Conservation (phyloP, 2,888 invertebrate species). For the Hydriomena furcata region DNA sequence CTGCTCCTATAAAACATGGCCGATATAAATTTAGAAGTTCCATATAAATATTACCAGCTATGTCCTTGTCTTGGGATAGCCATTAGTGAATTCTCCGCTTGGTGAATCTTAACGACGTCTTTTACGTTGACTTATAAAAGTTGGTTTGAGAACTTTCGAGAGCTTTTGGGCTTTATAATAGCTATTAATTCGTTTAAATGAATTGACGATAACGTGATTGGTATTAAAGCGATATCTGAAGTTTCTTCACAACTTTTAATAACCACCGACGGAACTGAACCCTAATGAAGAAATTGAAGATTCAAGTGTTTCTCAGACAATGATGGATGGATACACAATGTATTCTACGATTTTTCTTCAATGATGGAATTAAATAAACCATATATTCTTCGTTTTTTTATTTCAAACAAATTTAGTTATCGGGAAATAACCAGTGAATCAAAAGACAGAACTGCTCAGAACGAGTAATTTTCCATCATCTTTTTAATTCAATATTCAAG, state of each 20-base stretch:
- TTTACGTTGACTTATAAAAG: constrained; percentile 40
- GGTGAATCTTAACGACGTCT: constrained; percentile 37
- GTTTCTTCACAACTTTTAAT: neutral
- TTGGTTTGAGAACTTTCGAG: constrained; percentile 36
- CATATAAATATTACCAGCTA: constrained; percentile 44
- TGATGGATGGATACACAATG: too few relatives aligned
- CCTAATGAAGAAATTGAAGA: too few relatives aligned
- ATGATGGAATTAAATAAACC: too few relatives aligned
- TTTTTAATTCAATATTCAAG: too few relatives aligned
- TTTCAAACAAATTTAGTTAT: too few relatives aligned
- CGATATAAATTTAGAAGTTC: constrained; percentile 18
- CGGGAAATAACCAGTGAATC: too few relatives aligned
- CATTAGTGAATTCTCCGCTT: constrained; percentile 39
- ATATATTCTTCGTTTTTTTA: too few relatives aligned
- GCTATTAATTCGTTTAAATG: constrained; percentile 32
- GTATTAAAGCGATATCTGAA: neutral
- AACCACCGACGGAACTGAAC: too few relatives aligned
- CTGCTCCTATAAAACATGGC: constrained; percentile 30
- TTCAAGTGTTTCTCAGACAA: too few relatives aligned
- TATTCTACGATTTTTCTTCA: too few relatives aligned
- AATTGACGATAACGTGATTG: constrained; percentile 20
- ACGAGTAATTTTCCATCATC: too few relatives aligned
- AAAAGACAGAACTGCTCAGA: too few relatives aligned
- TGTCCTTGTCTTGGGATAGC: constrained; percentile 39
- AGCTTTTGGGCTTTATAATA: constrained; percentile 30